These are phyloP conservation scores for Abrostola tripartita DNA, from an alignment of 2,888 invertebrate genomes.

Conservation along the genomic window DNA sequence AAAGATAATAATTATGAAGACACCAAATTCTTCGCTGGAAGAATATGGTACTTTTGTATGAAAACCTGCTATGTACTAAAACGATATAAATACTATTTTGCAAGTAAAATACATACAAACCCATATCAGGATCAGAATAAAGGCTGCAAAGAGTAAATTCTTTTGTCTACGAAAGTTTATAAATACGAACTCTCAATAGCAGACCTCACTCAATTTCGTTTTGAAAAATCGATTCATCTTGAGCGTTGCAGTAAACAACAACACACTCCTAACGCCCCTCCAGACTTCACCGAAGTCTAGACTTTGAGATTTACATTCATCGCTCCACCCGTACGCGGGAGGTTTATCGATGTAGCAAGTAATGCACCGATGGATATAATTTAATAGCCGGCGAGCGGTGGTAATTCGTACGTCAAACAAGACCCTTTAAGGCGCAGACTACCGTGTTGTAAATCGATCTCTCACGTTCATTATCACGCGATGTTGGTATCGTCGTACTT, in stretches of 20 bases:
- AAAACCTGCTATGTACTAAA: too few relatives aligned
- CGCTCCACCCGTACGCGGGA: conserved; percentile 3
- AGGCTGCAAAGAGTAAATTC: neutral
- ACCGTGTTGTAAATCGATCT: conserved; percentile 39
- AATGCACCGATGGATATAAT: neutral
- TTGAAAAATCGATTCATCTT: conserved; percentile 4
- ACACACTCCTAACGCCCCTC: conserved; percentile 17
- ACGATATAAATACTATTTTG: too few relatives aligned
- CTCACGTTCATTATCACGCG: conserved; percentile 49
- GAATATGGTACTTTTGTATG: too few relatives aligned
- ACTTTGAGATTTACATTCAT: conserved; percentile 27
- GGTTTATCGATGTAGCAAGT: conserved; percentile 3
- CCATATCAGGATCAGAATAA: too few relatives aligned
- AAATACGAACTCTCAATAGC: neutral
- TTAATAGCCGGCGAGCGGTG: neutral
- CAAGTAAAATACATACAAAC: too few relatives aligned
- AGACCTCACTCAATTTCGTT: neutral
- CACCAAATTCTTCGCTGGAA: too few relatives aligned
- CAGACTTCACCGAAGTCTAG: conserved; percentile 25
- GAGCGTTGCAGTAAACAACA: conserved; percentile 18
- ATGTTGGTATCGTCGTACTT: conserved; percentile 22
- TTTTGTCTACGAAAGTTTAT: neutral
- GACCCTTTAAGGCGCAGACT: conserved; percentile 21
- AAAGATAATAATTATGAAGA: neutral
- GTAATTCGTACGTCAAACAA: conserved; percentile 27